Conservation (phyloP, 2,797 vertebrate species). For the Microcaecilia unicolor region DNA sequence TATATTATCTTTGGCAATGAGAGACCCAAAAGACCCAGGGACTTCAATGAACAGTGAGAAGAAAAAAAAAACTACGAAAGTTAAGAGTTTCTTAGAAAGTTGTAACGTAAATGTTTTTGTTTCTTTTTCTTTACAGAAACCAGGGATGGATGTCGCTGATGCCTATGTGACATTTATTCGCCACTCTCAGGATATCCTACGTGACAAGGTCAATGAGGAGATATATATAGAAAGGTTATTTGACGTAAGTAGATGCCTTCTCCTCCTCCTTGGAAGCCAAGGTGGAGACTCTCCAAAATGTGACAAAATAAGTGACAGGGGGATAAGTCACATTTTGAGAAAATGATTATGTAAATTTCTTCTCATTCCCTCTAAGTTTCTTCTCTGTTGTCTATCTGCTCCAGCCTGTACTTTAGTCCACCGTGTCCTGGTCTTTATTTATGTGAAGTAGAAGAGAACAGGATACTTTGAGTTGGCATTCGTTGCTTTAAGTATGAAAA, state of each 20-base stretch:
- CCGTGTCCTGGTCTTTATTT: constrained; percentile 69
- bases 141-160: constrained; percentile 95
- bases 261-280: constrained; percentile 80
- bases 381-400: constrained; percentile 58
- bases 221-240: constrained; percentile 99
- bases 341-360: constrained; percentile 46
- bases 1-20: too few relatives aligned
- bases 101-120: constrained; percentile 24
- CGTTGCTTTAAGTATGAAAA: constrained; percentile 27
- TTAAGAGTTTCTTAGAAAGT: too few relatives aligned
- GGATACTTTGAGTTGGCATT: constrained; percentile 28
- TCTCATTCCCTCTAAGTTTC: constrained; percentile 50
- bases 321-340: constrained; percentile 99
- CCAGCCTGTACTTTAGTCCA: constrained; percentile 63
- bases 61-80: too few relatives aligned
- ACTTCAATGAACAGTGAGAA: too few relatives aligned
- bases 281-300: constrained; percentile 94
- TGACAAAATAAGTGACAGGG: constrained; percentile 97
- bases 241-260: constrained; percentile 98
- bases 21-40: too few relatives aligned
- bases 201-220: constrained; percentile 99
- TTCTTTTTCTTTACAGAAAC: constrained; percentile 73
- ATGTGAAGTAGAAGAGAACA: constrained; percentile 22
- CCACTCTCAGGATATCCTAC: constrained; percentile 97
- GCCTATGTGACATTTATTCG: constrained; percentile 96